Conservation (phyloP, 1,140 invertebrate genomes). For the Bicyclus anynana region DNA sequence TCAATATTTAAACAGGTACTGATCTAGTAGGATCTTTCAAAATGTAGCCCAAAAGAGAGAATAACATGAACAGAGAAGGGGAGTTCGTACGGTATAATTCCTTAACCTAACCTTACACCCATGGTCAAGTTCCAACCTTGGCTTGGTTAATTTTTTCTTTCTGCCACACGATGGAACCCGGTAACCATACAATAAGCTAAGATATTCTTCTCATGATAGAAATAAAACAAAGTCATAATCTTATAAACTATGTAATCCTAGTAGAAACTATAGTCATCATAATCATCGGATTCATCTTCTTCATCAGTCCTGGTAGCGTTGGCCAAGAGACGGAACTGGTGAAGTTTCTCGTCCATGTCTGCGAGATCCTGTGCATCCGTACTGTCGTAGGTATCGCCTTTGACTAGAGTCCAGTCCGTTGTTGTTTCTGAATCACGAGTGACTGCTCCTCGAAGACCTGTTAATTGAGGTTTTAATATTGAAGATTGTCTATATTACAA, state of each 20-base stretch:
- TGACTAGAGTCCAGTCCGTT: constrained; percentile 47
- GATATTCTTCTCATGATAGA: too few species aligned
- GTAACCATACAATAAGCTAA: too few species aligned
- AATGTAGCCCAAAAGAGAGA: too few species aligned
- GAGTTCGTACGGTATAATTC: too few species aligned
- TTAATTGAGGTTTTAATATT: not conserved
- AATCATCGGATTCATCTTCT: constrained; percentile 47
- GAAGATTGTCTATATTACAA: too few species aligned
- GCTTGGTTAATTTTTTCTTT: too few species aligned
- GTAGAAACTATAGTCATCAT: constrained; percentile 64
- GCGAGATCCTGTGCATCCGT: constrained; percentile 32
- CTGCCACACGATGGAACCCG: too few species aligned
- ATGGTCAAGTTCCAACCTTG: too few species aligned
- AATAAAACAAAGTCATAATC: constrained; percentile 22
- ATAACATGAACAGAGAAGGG: too few species aligned
- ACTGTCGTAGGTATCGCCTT: constrained; percentile 33
- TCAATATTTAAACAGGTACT: too few species aligned
- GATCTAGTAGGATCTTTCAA: too few species aligned
- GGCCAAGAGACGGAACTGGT: constrained; percentile 48
- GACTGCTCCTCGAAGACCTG: constrained; percentile 47
- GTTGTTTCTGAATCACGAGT: constrained; percentile 38
- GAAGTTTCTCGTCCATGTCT: constrained; percentile 53
- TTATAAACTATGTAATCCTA: constrained; percentile 38
- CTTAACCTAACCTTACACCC: too few species aligned
- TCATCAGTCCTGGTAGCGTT: constrained; percentile 41